Evolutionary conservation across 2,888 invertebrate species (phyloP).

Genomic region (Agrochola lota): DNA sequence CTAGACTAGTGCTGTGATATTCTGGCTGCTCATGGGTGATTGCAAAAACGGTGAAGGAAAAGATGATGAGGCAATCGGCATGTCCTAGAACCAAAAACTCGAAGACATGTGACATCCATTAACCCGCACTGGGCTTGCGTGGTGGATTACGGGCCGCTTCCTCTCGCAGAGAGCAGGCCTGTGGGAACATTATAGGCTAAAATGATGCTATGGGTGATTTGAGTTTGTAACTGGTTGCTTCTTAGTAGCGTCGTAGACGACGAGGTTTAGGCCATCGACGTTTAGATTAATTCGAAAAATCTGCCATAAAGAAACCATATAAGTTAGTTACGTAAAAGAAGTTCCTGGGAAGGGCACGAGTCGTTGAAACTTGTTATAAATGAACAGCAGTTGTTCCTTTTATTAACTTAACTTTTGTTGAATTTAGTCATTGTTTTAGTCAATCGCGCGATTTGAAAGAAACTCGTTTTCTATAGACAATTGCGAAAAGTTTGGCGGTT

Average conservation of each 20-base stretch:
- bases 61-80: too few relatives aligned
- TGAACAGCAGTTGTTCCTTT: background rate
- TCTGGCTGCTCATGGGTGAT: too few relatives aligned
- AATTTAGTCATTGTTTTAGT: conserved; percentile 16
- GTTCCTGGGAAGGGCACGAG: conserved; percentile 7
- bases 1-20: too few relatives aligned
- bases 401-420: conserved; percentile 34
- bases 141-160: too few relatives aligned
- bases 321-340: conserved; percentile 21
- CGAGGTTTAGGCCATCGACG: background rate
- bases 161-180: too few relatives aligned
- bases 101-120: too few relatives aligned
- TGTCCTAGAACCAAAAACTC: too few relatives aligned
- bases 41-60: too few relatives aligned
- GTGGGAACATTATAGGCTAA: too few relatives aligned
- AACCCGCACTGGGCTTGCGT: too few relatives aligned
- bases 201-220: too few relatives aligned
- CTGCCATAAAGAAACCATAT: conserved; percentile 2
- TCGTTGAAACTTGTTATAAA: background rate
- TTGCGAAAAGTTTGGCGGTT: conserved; percentile 24
- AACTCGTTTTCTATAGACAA: conserved; percentile 31
- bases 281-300: background rate
- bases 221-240: background rate
- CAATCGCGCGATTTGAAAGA: conserved; percentile 19
- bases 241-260: background rate